phyloP scores from a whole-genome alignment of 2,888 invertebrate species.

The Platypus cylindrus region DNA sequence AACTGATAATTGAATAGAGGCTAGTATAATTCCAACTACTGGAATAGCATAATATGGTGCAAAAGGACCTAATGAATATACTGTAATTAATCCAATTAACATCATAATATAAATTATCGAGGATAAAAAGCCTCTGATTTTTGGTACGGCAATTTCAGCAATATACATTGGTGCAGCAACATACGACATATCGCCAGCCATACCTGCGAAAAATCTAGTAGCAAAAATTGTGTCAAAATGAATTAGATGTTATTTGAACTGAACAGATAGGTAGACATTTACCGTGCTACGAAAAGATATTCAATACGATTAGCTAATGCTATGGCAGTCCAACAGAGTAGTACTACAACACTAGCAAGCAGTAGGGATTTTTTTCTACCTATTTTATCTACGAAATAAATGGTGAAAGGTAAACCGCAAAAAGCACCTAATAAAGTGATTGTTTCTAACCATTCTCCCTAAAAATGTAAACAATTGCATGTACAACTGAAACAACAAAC shows the following conservation, averaged over 20 bases:
- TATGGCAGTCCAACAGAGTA: constrained; percentile 30
- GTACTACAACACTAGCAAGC: constrained; percentile 26
- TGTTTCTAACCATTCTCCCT: constrained; percentile 25
- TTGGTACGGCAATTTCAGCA: constrained; percentile 32
- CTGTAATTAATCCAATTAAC: constrained; percentile 29
- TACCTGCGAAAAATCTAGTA: constrained; percentile 27
- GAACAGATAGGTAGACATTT: too few species aligned
- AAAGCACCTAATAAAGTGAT: constrained; percentile 23
- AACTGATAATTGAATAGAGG: constrained; percentile 25
- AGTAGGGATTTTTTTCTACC: constrained; percentile 30
- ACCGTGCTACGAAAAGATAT: constrained; percentile 28
- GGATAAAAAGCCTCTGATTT: constrained; percentile 31
- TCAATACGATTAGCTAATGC: constrained; percentile 26
- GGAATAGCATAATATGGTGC: constrained; percentile 22
- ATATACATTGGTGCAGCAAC: constrained; percentile 33
- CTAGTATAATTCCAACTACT: constrained; percentile 20
- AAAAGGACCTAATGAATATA: constrained; percentile 27
- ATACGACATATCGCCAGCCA: constrained; percentile 32
- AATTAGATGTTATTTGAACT: neutral
- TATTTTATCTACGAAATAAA: constrained; percentile 28
- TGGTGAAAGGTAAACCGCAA: constrained; percentile 28
- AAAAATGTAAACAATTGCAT: too few species aligned
- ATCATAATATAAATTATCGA: constrained; percentile 32
- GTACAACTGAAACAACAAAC: too few species aligned
- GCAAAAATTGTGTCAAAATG: neutral